These are phyloP conservation scores for Carlito syrichta DNA, from an alignment of 2,113 vertebrate species.

Conservation along the genomic window DNA sequence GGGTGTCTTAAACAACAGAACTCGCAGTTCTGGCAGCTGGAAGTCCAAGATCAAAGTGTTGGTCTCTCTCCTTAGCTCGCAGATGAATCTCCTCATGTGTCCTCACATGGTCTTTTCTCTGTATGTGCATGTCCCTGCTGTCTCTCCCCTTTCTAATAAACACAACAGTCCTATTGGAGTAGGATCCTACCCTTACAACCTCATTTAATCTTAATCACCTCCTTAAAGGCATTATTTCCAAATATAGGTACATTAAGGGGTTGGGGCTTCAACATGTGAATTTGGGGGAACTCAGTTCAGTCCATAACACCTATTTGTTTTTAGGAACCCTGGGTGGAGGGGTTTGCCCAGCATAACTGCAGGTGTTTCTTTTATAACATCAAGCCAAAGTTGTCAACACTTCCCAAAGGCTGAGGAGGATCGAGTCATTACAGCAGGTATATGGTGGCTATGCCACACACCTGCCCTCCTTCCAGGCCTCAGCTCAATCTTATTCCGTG, in stretches of 20 bases:
- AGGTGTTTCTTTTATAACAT: not conserved
- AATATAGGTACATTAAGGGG: not conserved
- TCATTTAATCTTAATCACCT: not conserved
- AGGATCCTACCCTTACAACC: too few relatives aligned
- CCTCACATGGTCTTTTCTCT: not conserved
- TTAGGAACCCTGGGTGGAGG: not conserved
- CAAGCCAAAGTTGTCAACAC: not conserved
- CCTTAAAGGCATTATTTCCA: not conserved
- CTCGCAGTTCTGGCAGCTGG: not conserved
- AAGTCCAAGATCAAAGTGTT: not conserved
- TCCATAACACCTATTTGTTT: not conserved
- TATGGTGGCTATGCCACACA: rapidly evolving
- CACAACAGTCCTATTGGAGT: not conserved
- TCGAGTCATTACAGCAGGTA: rapidly evolving
- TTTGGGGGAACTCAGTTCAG: not conserved
- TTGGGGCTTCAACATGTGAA: not conserved
- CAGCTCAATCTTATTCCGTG: not conserved
- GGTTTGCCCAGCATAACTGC: not conserved
- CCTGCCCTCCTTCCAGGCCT: not conserved
- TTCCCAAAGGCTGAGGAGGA: not conserved
- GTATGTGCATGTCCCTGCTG: not conserved
- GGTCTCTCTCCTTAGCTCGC: not conserved
- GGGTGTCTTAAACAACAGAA: not conserved
- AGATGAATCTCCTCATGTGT: not conserved
- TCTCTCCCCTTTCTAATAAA: not conserved